phyloP scores from a whole-genome alignment of 2,888 invertebrate genomes.

The Tineola bisselliella region DNA sequence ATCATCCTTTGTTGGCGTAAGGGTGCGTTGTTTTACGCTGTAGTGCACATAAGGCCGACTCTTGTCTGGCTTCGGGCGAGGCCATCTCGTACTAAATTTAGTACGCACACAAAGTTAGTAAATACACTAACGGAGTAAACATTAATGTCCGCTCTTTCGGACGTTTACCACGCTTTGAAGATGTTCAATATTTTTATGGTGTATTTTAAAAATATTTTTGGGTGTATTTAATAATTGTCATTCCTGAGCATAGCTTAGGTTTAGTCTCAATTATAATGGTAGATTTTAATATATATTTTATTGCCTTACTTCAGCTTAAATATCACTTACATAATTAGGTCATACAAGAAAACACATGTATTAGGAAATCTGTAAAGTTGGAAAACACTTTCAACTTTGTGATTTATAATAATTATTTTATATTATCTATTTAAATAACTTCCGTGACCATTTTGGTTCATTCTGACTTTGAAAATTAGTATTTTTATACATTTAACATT shows the following conservation, averaged over 20 bases:
- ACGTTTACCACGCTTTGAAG: conserved; percentile 9
- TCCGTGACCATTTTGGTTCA: background rate
- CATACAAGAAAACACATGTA: too few species aligned
- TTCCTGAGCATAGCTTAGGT: conserved; percentile 6
- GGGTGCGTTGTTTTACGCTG: conserved; percentile 2
- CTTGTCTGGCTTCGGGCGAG: conserved; percentile 8
- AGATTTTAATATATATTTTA: too few species aligned
- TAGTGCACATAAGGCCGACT: background rate
- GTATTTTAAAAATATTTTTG: conserved; percentile 4
- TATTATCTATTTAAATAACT: background rate
- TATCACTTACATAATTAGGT: too few species aligned
- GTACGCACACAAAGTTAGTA: background rate
- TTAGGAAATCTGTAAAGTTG: too few species aligned
- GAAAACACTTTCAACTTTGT: too few species aligned
- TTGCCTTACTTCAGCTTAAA: too few species aligned
- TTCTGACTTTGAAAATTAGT: background rate
- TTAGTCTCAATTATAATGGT: background rate
- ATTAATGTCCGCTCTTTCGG: background rate
- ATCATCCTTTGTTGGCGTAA: background rate
- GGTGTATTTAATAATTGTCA: conserved; percentile 4
- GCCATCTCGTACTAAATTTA: conserved; percentile 7
- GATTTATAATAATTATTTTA: background rate
- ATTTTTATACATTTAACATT: background rate
- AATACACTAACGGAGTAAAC: background rate
- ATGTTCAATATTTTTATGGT: conserved; percentile 11